A percentile compares a stretch with the other conserved stretches of the same genome.
phyloP scores from a whole-genome alignment of 2,113 vertebrate species.

The Zapornia atra region DNA sequence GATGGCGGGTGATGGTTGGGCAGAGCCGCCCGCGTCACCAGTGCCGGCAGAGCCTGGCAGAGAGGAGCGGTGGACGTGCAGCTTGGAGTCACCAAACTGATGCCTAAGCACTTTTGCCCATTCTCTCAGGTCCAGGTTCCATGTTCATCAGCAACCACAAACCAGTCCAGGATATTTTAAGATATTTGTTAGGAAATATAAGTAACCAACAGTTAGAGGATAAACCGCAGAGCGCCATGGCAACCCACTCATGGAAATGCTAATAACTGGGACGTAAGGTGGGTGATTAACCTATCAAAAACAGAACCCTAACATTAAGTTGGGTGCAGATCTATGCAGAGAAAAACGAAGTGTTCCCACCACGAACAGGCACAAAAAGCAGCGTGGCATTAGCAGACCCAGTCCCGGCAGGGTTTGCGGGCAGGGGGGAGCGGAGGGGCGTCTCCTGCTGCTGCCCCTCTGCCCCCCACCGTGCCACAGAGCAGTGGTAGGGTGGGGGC shows the following conservation, averaged over 20 bases:
- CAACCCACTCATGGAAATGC: conserved; percentile 48
- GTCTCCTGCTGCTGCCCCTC: not conserved
- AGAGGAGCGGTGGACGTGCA: not conserved
- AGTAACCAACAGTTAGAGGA: conserved; percentile 26
- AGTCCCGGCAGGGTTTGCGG: not conserved
- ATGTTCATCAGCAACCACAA: conserved; percentile 63
- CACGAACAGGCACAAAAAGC: not conserved
- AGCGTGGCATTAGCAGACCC: not conserved
- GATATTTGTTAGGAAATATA: conserved; percentile 55
- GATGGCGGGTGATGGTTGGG: fast-evolving
- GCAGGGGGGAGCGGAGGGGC: not conserved
- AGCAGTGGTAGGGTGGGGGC: not conserved
- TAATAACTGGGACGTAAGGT: conserved; percentile 42
- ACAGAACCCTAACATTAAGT: conserved; percentile 63
- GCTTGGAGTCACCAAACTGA: conserved; percentile 37
- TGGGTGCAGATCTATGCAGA: conserved; percentile 30
- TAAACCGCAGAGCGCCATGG: conserved; percentile 54
- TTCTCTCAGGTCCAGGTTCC: conserved; percentile 3
- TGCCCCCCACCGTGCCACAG: not conserved
- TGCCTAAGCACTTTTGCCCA: conserved; percentile 59
- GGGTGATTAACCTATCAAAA: conserved; percentile 62
- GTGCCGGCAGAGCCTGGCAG: not conserved
- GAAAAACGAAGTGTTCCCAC: conserved; percentile 41
- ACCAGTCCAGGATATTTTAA: conserved; percentile 24
- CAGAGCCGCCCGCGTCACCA: not conserved